Evolutionary conservation across 53 echinoderm and acorn worm genomes (phyloP), one percentile per base, ranked within the genome.

Genomic region (Arbacia lixula): DNA sequence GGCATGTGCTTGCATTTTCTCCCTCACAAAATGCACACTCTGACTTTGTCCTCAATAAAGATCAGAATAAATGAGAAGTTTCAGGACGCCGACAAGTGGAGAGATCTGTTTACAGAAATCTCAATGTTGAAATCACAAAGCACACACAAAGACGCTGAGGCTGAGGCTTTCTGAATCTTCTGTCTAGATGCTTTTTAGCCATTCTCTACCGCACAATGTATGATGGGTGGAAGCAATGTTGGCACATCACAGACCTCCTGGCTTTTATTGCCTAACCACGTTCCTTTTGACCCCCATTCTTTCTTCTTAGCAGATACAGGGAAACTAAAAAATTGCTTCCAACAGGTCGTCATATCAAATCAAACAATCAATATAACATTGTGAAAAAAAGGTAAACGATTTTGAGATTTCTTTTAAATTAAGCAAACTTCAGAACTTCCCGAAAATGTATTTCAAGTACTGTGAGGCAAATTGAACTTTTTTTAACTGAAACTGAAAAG

Each of bases 311-410:
- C 11, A 34, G 46, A 53, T 1, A 53, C 16, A 74, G 51, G 6
- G 74, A 74, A 74, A 74, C 26, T 30, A 49, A 20, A 21, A 21
- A 74, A 74, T 74, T 74, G 74, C 52, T 74, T 53, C 33, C 74
- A 74, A 74, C 74, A 24, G 74, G 33, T 34, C 50, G 74, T 74
- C 74, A 74, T 20, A 74, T 50, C 74, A 53, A 74, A 74, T 74
- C 74, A 74, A 30, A 25, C 12, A 74, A 4, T 21, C 74, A 19
- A 74, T 74, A 69, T 11, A 36, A 69, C 21, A 69, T 69, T n/a
- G n/a, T n/a, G n/a, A n/a, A n/a, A n/a, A n/a, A n/a, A n/a, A n/a
- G n/a, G n/a, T n/a, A n/a, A n/a, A n/a, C n/a, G n/a, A n/a, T n/a
- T n/a, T n/a, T n/a, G n/a, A n/a, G n/a, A n/a, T n/a, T n/a, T n/a